phyloP scores from a whole-genome alignment of 1,140 invertebrate genomes.

The Neodiprion pinetum region DNA sequence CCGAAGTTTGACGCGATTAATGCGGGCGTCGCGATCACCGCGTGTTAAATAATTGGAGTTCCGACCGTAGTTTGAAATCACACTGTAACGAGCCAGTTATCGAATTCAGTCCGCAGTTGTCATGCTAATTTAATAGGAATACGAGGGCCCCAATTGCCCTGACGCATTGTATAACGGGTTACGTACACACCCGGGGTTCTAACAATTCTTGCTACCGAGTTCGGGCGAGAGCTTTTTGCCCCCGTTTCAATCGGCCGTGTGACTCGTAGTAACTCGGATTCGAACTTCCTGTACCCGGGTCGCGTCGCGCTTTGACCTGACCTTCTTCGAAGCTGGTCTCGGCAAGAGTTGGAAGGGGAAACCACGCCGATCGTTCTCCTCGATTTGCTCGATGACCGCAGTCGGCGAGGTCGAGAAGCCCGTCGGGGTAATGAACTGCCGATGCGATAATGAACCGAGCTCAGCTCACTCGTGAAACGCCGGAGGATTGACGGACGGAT shows the following conservation, averaged over 20 bases:
- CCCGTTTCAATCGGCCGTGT: too few species aligned
- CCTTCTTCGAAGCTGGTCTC: not conserved
- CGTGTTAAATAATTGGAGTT: not conserved
- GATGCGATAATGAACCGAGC: not conserved
- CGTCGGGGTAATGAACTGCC: slow-evolving; percentile 4
- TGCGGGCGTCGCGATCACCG: too few species aligned
- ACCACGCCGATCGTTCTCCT: not conserved
- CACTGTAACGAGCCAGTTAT: not conserved
- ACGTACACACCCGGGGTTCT: too few species aligned
- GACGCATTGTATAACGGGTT: too few species aligned
- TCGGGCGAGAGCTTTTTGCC: too few species aligned
- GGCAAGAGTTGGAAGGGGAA: too few species aligned
- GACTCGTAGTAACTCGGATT: not conserved
- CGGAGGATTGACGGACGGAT: not conserved
- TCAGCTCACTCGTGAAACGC: not conserved
- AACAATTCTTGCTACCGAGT: too few species aligned
- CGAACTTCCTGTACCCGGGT: not conserved
- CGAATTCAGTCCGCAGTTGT: not conserved
- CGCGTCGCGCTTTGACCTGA: not conserved
- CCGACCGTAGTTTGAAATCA: not conserved
- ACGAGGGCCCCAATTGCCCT: too few species aligned
- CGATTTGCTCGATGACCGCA: slow-evolving; percentile 4
- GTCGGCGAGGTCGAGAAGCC: not conserved
- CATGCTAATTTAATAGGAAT: not conserved
- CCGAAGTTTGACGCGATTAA: too few species aligned